Conservation (phyloP, 2,797 vertebrate genomes). For the Okamejei kenojei region DNA sequence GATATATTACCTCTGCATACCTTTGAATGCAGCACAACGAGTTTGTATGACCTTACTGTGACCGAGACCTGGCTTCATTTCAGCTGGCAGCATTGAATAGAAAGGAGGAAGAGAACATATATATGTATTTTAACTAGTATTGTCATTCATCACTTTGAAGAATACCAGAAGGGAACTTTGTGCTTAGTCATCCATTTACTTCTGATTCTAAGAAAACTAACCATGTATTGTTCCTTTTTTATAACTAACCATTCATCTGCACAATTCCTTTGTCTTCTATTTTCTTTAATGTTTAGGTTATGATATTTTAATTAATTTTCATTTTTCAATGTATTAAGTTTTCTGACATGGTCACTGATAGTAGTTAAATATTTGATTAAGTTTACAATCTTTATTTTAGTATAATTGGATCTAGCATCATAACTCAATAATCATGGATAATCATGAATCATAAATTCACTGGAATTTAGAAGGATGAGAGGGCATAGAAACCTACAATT, state of each 20-base stretch:
- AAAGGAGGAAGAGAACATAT: conserved; percentile 29
- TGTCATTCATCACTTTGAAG: conserved; percentile 5
- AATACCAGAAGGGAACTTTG: conserved; percentile 20
- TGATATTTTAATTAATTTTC: not conserved
- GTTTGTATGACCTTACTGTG: not conserved
- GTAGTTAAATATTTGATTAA: not conserved
- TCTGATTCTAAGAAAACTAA: conserved; percentile 28
- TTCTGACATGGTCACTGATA: not conserved
- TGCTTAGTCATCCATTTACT: not conserved
- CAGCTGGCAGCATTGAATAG: not conserved
- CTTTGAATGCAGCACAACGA: not conserved
- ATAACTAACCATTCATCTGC: not conserved
- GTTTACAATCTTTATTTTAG: not conserved
- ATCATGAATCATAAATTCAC: no score
- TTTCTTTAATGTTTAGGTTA: not conserved
- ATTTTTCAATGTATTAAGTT: not conserved
- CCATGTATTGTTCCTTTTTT: conserved; percentile 11
- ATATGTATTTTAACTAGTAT: not conserved
- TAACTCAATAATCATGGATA: not conserved
- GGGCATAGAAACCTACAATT: no score
- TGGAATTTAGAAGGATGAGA: no score
- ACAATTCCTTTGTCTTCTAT: not conserved
- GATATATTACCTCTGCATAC: not conserved
- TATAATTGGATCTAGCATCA: not conserved
- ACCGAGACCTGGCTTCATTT: not conserved